Conservation (phyloP, 92 coral and sea anemone genomes). For the Montipora capitata region DNA sequence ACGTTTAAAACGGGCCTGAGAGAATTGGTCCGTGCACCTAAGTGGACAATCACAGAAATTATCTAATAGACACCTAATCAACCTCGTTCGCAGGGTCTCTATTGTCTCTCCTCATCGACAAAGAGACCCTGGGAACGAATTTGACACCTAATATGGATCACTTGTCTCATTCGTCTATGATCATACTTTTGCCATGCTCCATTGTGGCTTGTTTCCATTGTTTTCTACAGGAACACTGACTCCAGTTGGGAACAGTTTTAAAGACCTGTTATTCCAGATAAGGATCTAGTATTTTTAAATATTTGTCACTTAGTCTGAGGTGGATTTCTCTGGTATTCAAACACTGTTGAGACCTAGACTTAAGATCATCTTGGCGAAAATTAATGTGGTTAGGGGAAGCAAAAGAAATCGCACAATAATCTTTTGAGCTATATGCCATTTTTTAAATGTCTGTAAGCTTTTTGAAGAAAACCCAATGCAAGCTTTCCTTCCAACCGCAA, state of each 20-base stretch:
- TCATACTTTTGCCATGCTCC: neutral
- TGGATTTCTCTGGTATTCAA: neutral
- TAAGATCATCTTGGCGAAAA: neutral
- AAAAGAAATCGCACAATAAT: neutral
- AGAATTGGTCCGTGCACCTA: no score
- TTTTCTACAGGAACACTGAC: slow-evolving; percentile 59
- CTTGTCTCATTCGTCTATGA: no score
- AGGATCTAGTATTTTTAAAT: slow-evolving; percentile 22
- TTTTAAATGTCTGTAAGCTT: neutral
- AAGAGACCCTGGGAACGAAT: no score
- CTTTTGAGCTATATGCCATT: no score
- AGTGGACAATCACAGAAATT: no score
- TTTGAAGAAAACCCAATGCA: no score
- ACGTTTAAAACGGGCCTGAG: no score
- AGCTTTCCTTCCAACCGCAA: no score
- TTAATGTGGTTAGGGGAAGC: neutral
- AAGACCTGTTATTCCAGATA: slow-evolving; percentile 10
- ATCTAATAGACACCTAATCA: no score
- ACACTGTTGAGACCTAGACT: neutral
- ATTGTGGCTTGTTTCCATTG: slow-evolving; percentile 9
- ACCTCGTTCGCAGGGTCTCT: no score
- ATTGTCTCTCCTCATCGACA: no score
- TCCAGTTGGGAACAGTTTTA: slow-evolving; percentile 89
- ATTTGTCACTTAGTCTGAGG: neutral
- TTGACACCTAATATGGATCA: no score